Base-by-base conservation (phyloP, 2,888 invertebrate genomes). In the Caenorhabditis afra region DNA sequence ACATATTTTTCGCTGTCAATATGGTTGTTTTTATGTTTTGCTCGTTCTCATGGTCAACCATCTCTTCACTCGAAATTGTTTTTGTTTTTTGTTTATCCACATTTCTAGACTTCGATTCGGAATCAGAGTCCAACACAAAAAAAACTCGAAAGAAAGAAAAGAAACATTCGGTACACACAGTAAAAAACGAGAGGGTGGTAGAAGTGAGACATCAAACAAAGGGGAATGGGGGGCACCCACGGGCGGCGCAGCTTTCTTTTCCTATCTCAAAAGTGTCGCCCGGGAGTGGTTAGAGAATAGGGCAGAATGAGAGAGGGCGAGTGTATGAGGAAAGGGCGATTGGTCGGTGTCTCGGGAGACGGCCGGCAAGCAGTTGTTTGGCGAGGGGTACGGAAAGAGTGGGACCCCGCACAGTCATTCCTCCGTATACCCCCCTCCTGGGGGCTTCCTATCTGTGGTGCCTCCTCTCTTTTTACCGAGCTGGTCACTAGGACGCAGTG, bases 171-270 rank as follows among this genome's bases (percentile, higher is more conserved):
- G 62, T 62, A 71, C 62, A 71, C 71, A 29, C 29, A 7, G 29
- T 29, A 29, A 3, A 29, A 29, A 7, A 29, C 4, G 7, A 29
- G 29, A 3, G 18, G n/a, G 59, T 58, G 35, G 50, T 44, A 53
- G n/a, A 59, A 64, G 45, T 61, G 45, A 61, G 16, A 52, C 61
- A 47, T 70, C 61, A 70, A 70, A 70, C 70, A 70, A 70, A 53
- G 37, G 59, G n/a, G n/a, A n/a, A n/a, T n/a, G n/a, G n/a, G n/a
- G 45, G 50, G 29, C 29, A 29, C 29, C 29, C 29, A 49, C 49
- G 49, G 37, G 22, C 29, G 29, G 44, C 61, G 47, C 49, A 29
- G 29, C 29, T 41, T 11, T 37, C 50, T 45, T 58, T 59, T 58
- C 35, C 47, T 50, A 67, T 23, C 53, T 45, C 53, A 53, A 59